phyloP scores from a whole-genome alignment of 2,797 vertebrate species.

The Acanthurus lineatus region DNA sequence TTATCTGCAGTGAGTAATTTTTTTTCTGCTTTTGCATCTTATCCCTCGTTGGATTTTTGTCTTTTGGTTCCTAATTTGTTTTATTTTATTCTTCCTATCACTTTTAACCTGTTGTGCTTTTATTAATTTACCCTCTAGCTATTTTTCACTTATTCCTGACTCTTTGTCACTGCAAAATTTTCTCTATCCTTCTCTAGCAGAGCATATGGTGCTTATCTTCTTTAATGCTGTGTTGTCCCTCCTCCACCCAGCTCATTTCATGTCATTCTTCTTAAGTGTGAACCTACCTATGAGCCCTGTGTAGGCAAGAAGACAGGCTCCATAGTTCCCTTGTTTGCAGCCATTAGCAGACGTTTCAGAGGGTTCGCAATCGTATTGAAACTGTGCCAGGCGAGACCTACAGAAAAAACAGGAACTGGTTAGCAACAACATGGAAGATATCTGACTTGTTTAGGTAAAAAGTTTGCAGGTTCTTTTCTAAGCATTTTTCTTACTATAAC shows the following conservation, averaged over 20 bases:
- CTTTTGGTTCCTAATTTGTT: slow-evolving; percentile 28
- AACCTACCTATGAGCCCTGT: slow-evolving; percentile 86
- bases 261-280: slow-evolving; percentile 24
- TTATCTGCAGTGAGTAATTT: slow-evolving; percentile 18
- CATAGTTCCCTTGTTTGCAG: slow-evolving; percentile 84
- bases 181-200: slow-evolving; percentile 1
- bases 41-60: slow-evolving; percentile 35
- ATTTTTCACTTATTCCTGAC: slow-evolving; percentile 6
- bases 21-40: slow-evolving; percentile 22
- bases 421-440: slow-evolving; percentile 20
- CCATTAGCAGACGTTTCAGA: slow-evolving; percentile 77
- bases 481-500: slow-evolving; percentile 17
- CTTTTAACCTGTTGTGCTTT: slow-evolving; percentile 45
- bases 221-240: slow-evolving; percentile 6
- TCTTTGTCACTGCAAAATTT: not conserved
- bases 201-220: slow-evolving; percentile 24
- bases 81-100: slow-evolving; percentile 22
- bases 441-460: slow-evolving; percentile 16
- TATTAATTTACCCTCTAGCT: slow-evolving; percentile 43
- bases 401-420: slow-evolving; percentile 38
- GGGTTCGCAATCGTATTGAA: slow-evolving; percentile 85
- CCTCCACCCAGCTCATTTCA: slow-evolving; percentile 23
- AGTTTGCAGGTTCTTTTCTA: slow-evolving; percentile 26
- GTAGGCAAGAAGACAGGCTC: slow-evolving; percentile 85
- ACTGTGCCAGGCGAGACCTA: slow-evolving; percentile 87